A percentile compares a stretch with the other conserved stretches of the same genome.
These are phyloP conservation scores for Takifugu ocellatus DNA, from an alignment of 2,797 vertebrate genomes.

Conservation along the genomic window DNA sequence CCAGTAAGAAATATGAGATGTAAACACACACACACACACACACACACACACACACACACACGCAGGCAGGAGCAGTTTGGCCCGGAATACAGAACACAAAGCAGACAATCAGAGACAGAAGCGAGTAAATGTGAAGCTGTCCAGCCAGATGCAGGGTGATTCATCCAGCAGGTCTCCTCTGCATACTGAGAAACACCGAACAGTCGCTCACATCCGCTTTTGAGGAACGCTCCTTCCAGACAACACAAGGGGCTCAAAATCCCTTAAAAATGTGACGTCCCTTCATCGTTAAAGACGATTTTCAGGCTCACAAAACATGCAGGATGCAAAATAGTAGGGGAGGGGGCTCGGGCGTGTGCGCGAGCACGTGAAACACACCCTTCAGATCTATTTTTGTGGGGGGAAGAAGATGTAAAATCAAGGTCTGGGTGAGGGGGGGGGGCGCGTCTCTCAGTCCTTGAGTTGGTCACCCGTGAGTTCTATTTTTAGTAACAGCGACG, in stretches of 20 bases:
- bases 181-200: slow-evolving; percentile 18
- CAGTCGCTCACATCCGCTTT: no score
- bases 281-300: no score
- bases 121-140: slow-evolving; percentile 5
- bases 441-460: no score
- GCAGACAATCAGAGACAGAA: slow-evolving; percentile 8
- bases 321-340: no score
- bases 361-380: no score
- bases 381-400: no score
- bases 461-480: no score
- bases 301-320: no score
- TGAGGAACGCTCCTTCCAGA: not conserved
- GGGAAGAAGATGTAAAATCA: no score
- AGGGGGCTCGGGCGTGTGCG: no score
- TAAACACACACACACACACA: slow-evolving; percentile 4
- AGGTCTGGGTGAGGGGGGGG: no score
- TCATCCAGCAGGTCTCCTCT: slow-evolving; percentile 27
- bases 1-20: slow-evolving; percentile 18
- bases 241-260: not conserved
- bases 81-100: slow-evolving; percentile 4
- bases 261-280: not conserved
- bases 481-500: no score
- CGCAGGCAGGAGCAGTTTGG: slow-evolving; percentile 4
- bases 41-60: slow-evolving; percentile 1
- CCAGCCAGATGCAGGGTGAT: slow-evolving; percentile 25